Evolutionary conservation across 2,113 vertebrate genomes (phyloP), one percentile per base, ranked within the genome.

Genomic region (Symphodus melops): DNA sequence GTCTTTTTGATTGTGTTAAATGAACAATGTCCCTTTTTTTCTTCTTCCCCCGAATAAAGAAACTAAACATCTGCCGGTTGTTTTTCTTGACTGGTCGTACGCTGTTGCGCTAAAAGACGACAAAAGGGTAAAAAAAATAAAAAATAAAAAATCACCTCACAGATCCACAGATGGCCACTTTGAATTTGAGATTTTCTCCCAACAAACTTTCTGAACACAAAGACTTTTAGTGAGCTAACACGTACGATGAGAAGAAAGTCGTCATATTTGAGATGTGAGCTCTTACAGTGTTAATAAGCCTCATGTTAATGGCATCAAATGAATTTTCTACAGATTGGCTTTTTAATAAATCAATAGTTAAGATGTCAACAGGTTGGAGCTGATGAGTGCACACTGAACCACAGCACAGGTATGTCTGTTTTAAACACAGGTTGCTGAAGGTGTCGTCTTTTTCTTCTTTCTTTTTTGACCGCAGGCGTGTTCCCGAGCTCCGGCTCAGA

Each of bases 391-490:
- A 21, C 6, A 51, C 42, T 1, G 0, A 17, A 61, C 56, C 57
- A n/a, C 55, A 58, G 58, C 4, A 28, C 23, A 58, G 66, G 61
- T 41, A 48, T 64, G 65, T 59, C 28, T 60, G 54, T 52, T 51
- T 70, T 69, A 70, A 82, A 73, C 74, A 44, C 73, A 42, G 75
- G 54, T 57, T 80, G 39, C 23, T 6, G 41, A 25, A 39, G 69
- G 11, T 68, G 60, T 68, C 65, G 59, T 59, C 57, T 55, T 79
- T 81, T 72, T 75, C 65, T 51, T n/a, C n/a, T n/a, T n/a, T n/a
- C n/a, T n/a, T n/a, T n/a, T n/a, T n/a, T n/a, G n/a, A 68, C 64
- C 6, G 0, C 64, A 36, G 66, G 58, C 76, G 14, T 14, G 65
- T 71, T 75, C 14, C 42, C 49, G 25, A 65, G 72, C 57, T 49